Conservation (phyloP, 2,797 vertebrate species). For the Steatocranus sp. region DNA sequence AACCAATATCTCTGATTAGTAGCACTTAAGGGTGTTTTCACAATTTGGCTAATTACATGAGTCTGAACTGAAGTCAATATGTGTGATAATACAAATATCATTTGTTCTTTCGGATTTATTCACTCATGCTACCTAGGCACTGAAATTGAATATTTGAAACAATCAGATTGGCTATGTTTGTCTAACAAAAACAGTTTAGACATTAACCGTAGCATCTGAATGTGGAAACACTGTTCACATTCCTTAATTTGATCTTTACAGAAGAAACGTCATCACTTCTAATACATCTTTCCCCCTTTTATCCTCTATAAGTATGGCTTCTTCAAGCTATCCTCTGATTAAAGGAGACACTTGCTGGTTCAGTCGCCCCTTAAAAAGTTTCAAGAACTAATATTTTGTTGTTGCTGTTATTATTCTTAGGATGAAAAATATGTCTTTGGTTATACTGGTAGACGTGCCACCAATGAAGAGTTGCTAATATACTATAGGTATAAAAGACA, state of each 20-base stretch:
- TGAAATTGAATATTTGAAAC: background rate
- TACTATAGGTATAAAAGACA: background rate
- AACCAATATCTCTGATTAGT: background rate
- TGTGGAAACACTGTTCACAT: background rate
- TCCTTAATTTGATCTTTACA: background rate
- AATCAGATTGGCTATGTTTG: background rate
- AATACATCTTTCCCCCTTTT: background rate
- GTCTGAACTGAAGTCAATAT: background rate
- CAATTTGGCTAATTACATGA: background rate
- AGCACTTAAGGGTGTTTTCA: slow-evolving; percentile 16
- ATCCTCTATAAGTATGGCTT: background rate
- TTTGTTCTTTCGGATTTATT: background rate
- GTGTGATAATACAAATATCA: background rate
- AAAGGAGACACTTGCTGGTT: background rate
- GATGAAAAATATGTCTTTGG: background rate
- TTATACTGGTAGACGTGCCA: too few relatives aligned
- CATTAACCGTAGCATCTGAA: background rate
- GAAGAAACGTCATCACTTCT: background rate
- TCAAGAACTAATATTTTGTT: background rate
- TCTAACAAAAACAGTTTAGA: background rate
- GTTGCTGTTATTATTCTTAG: background rate
- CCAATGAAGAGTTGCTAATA: too few relatives aligned
- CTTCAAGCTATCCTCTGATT: background rate
- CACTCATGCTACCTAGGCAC: background rate
- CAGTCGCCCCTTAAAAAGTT: background rate